These are phyloP conservation scores for Amiota mariae DNA, from an alignment of 2,888 invertebrate species.

Conservation along the genomic window DNA sequence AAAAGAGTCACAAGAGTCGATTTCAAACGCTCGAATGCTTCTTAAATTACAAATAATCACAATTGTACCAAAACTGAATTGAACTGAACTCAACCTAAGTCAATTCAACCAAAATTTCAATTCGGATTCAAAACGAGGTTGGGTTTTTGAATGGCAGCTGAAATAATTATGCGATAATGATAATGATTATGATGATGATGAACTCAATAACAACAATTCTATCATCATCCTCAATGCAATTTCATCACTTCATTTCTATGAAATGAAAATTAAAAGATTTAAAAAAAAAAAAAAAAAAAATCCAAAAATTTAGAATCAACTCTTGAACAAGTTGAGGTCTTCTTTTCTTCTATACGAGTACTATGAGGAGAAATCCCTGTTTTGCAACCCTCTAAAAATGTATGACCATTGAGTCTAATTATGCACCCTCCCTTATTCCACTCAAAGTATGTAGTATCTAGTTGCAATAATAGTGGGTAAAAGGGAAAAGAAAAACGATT, in stretches of 20 bases:
- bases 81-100: neutral
- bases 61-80: constrained; percentile 56
- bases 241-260: constrained; percentile 36
- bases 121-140: constrained; percentile 22
- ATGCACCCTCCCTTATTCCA: no score
- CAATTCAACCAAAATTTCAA: constrained; percentile 20
- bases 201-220: no score
- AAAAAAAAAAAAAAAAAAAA: no score
- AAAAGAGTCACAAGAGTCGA: constrained; percentile 56
- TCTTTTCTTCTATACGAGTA: no score
- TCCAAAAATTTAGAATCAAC: no score
- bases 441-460: no score
- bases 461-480: no score
- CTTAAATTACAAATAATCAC: constrained; percentile 72
- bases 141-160: constrained; percentile 58
- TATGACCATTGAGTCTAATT: no score
- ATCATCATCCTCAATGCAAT: constrained; percentile 36
- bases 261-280: constrained; percentile 53
- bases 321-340: no score
- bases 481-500: no score
- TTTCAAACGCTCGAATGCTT: constrained; percentile 69
- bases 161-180: constrained; percentile 70
- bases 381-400: constrained; percentile 39
- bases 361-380: no score
- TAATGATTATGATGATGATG: no score